Evolutionary conservation across 2,113 vertebrate genomes (phyloP).

Genomic region (Tachycineta bicolor): DNA sequence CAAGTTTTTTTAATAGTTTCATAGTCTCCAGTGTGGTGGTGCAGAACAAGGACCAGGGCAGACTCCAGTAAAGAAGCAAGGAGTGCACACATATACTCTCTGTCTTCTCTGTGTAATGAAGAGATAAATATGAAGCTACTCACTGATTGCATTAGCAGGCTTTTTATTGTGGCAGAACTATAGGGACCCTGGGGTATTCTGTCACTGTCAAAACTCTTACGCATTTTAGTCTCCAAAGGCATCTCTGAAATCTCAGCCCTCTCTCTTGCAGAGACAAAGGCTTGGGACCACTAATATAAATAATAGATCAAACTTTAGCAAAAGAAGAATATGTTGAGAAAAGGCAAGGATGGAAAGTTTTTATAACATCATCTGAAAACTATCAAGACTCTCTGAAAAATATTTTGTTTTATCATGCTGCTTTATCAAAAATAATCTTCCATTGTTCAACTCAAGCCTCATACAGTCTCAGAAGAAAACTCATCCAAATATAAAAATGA

Average conservation of each 20-base stretch:
- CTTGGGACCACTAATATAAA: background rate
- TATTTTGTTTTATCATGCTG: background rate
- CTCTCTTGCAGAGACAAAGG: background rate
- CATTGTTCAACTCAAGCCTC: background rate
- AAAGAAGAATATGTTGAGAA: background rate
- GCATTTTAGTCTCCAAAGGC: background rate
- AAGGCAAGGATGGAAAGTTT: background rate
- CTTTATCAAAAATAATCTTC: background rate
- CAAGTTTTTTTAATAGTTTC: background rate
- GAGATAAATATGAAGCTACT: background rate
- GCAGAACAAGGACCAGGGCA: too few relatives aligned
- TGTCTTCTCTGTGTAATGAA: background rate
- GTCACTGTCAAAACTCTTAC: slow-evolving; percentile 4
- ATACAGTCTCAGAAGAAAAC: background rate
- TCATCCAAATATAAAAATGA: background rate
- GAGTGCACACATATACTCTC: background rate
- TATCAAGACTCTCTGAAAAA: background rate
- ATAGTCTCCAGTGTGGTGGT: background rate
- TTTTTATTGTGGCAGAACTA: background rate
- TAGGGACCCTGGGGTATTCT: background rate
- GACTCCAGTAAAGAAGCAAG: background rate
- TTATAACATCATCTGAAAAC: background rate
- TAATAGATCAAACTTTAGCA: slow-evolving; percentile 25
- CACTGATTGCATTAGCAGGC: background rate
- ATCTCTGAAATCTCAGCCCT: background rate